A percentile compares a stretch with the other conserved stretches of the same genome.
Evolutionary conservation across 2,113 vertebrate genomes (phyloP).

Genomic region (Ceyx cyanopectus): DNA sequence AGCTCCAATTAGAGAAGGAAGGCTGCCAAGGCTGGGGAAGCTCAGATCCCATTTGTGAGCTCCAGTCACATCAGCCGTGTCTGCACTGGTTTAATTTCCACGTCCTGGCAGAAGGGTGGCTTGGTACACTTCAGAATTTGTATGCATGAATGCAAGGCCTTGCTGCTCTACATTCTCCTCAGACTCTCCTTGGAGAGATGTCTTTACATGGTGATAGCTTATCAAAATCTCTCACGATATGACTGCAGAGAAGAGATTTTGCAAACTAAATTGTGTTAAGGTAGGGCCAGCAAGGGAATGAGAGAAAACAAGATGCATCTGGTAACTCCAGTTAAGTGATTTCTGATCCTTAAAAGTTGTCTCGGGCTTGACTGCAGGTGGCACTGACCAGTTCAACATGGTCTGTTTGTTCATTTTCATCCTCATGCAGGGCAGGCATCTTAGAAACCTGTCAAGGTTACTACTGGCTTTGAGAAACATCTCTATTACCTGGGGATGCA

Average conservation of each 20-base stretch:
- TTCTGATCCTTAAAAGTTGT: background rate
- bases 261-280: background rate
- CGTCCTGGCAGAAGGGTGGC: constrained; percentile 17
- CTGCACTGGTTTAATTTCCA: background rate
- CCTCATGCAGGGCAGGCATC: background rate
- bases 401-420: background rate
- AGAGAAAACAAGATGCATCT: background rate
- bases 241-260: background rate
- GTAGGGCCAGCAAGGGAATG: background rate
- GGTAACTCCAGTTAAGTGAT: background rate
- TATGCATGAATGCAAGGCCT: constrained; percentile 14
- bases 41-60: background rate
- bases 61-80: constrained; percentile 1
- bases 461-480: background rate
- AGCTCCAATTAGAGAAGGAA: constrained; percentile 41
- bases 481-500: background rate
- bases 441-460: background rate
- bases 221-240: constrained; percentile 1
- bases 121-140: background rate
- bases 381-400: background rate
- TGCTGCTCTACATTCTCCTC: background rate
- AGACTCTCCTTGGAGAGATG: background rate
- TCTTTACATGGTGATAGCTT: constrained; percentile 23
- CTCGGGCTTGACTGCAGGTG: background rate
- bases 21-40: background rate